Evolutionary conservation across 1,140 invertebrate genomes (phyloP).

Genomic region (Ceratitis capitata): DNA sequence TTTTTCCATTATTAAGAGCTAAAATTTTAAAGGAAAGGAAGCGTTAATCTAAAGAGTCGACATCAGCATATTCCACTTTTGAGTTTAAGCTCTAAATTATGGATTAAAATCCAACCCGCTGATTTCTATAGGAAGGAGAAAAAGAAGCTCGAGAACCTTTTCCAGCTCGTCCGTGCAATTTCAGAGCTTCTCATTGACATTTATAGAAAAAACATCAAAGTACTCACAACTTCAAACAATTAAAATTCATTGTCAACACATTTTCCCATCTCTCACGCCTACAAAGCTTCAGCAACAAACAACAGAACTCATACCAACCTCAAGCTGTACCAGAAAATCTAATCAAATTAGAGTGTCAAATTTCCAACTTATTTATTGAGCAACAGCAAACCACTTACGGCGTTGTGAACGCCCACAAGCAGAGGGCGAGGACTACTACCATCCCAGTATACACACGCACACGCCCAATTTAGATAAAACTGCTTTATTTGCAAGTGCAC

Average conservation of each 20-base stretch:
- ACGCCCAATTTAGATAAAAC: background rate
- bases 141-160: too few species aligned
- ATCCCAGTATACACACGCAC: too few species aligned
- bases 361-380: constrained; percentile 35
- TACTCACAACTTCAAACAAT: background rate
- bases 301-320: background rate
- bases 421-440: background rate
- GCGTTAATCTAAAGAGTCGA: too few species aligned
- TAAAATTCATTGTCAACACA: background rate
- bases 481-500: constrained; percentile 12
- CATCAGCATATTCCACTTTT: too few species aligned
- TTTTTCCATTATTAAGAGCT: too few species aligned
- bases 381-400: background rate
- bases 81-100: too few species aligned
- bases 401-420: background rate
- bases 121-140: too few species aligned
- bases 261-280: background rate
- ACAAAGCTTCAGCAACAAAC: background rate
- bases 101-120: too few species aligned
- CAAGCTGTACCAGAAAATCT: background rate
- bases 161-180: background rate
- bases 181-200: background rate
- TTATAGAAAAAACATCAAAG: background rate
- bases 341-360: constrained; percentile 37
- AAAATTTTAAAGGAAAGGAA: too few species aligned